Base-by-base conservation (phyloP, 2,888 invertebrate genomes). In the Agapostemon virescens region DNA sequence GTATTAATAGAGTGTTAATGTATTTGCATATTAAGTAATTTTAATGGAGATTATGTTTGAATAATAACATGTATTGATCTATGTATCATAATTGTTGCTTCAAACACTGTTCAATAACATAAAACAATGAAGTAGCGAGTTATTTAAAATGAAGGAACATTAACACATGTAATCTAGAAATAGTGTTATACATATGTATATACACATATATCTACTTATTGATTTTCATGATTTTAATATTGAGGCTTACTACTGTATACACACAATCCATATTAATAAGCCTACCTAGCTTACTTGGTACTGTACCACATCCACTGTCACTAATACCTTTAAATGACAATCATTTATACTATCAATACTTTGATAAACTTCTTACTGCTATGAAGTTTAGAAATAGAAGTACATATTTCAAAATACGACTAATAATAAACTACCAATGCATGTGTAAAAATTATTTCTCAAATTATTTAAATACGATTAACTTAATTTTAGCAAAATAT, bases 211-310 rank as follows among this genome's bases (percentile, higher is more conserved):
- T 42, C 79, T 80, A 79, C 72, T 83, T 87, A 88, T 90, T 86
- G 87, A 89, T 89, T 85, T 87, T 78, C 81, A 85, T 84, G 74
- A 88, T 88, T 86, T 71, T 79, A 82, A 85, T 73, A 83, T 61
- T 73, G 68, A 81, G 69, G 77, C 78, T 83, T 85, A 75, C 86
- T 86, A 84, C 70, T 79, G 70, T 79, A 84, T 69, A 76, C 79
- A 84, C 82, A 82, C 75, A 73, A 87, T 88, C 83, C 80, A 89
- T 89, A 89, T 88, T 89, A 84, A 89, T 87, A 84, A 87, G 80
- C 72, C 80, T 79, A 79, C 77, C 74, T 79, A 86, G 67, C 42
- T 81, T 84, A 83, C 71, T 74, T 67, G 77, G 66, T 74, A 79
- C 75, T 83, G 72, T 77, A 69, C 67, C 72, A 83, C 70, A 81